Evolutionary conservation across 53 echinoderm and acorn worm genomes (phyloP).

Genomic region (Temnopleurus reevesii): DNA sequence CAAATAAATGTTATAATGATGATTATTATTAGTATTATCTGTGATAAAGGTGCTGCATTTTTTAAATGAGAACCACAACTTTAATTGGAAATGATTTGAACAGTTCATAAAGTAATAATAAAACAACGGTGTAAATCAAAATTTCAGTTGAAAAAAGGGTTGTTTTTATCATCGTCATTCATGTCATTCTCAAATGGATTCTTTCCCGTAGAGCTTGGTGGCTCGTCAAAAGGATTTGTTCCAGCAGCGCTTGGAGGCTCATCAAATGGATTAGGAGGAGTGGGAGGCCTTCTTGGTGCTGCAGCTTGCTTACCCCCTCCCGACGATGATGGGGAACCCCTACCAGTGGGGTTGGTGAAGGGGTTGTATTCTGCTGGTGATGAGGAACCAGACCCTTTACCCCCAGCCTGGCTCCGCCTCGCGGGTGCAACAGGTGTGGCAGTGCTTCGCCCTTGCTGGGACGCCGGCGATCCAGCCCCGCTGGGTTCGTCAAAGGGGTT

Average conservation of each 20-base stretch:
- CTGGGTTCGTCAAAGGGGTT: slow-evolving; percentile 51
- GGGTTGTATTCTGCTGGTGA: slow-evolving; percentile 66
- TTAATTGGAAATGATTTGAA: too few relatives aligned
- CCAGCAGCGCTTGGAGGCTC: slow-evolving; percentile 29
- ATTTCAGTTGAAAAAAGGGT: slow-evolving; percentile 71
- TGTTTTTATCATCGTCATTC: slow-evolving; percentile 60
- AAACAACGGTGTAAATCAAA: neutral
- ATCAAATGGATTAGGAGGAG: slow-evolving; percentile 75
- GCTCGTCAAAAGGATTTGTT: slow-evolving; percentile 74
- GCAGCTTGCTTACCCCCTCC: neutral
- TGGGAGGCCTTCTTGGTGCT: slow-evolving; percentile 2
- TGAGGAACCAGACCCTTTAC: neutral
- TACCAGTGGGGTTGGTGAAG: slow-evolving; percentile 22
- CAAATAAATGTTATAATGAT: too few relatives aligned
- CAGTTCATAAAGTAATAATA: neutral
- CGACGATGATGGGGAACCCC: slow-evolving; percentile 22
- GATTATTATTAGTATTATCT: too few relatives aligned
- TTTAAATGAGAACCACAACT: too few relatives aligned
- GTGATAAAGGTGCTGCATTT: too few relatives aligned
- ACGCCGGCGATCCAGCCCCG: neutral
- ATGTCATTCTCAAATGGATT: slow-evolving; percentile 92
- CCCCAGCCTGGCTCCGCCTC: neutral
- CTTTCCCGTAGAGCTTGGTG: neutral
- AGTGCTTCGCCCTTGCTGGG: neutral
- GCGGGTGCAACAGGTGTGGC: neutral